Base-by-base conservation (phyloP, 1,140 invertebrate genomes). In the Drosophila nikananu region DNA sequence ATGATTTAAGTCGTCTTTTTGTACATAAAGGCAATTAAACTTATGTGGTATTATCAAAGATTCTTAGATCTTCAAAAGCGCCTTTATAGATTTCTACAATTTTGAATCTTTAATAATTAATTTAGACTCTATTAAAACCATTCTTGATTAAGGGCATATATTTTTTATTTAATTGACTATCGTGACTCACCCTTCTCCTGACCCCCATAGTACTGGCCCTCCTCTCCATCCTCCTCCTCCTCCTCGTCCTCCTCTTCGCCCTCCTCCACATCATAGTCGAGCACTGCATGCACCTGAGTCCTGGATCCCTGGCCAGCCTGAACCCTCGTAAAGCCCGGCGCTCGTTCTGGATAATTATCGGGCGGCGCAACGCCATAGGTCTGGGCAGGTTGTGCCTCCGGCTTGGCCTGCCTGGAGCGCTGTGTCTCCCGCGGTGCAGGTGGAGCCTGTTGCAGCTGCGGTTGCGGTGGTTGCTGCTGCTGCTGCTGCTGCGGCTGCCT, bases 241-340 rank as follows among this genome's bases (percentile, higher is more conserved):
- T 93, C 92, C 39, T 87, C 90, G 23, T 92, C 92, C 39, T 87
- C 90, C 39, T 92, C 91, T 12, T 93, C 92, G 19, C 86, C 91
- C 46, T 93, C 92, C 60, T 93, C 92, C n/a, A 82, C 86, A 68
- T 93, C 92, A 57, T 93, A 93, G 60, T 93, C 92, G 21, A 93
- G 77, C 4, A 93, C 92, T 12, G 92, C 92, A 48, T 93, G 92
- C 54, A 93, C 91, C 66, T 93, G 91, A 19, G 92, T 93, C 60
- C 92, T 77, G 5, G 86, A 83, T 1, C 92, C 92, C 27, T 92
- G 87, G 0, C 92, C 92, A 8, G 92, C 92, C 52, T 93, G 91
- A 25, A 93, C 92, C 41, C 89, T 77, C 8, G 91, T 93, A 23
- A 93, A 93, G 25, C 92, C 92, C 0, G 92, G 92, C 23, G 91